Evolutionary conservation across 2,113 vertebrate species (phyloP), one percentile per base, ranked within the genome.

Genomic region (Dendropsophus ebraccatus): DNA sequence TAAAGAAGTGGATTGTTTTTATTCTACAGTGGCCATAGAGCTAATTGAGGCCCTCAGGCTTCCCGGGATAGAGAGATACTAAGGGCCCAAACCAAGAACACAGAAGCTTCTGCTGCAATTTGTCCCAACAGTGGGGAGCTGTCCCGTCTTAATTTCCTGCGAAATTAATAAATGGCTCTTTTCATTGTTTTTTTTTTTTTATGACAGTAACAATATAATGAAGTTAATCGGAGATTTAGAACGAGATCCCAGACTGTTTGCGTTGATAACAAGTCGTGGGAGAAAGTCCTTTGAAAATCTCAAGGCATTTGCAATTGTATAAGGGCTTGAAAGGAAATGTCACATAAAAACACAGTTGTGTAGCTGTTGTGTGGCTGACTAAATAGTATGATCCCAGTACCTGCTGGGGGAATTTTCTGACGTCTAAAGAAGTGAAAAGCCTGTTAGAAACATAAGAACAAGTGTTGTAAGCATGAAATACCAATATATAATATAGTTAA

Each of bases 1-100:
- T 91, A 95, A 94, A 90, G 87, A 17, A 88, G 88, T 89, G 91
- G 89, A 92, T 91, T 94, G 93, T 95, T 94, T 94, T 92, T 83
- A 1, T 85, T 89, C 90, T 88, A 92, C 89, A 91, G 91, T 88
- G 90, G 87, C 65, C 23, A 23, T 21, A 32, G 85, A 89, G 60
- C 91, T 93, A 90, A 95, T 93, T 89, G 95, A 91, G 91, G 90
- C 89, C 84, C 65, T 52, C 21, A 81, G 90, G 89, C 90, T 91
- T 87, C 58, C 56, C 54, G 76, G 9, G 17, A n/a, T n/a, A 86
- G 91, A 85, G 16, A 85, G 91, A 37, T 41, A 70, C 85, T 78
- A 56, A 49, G 19, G 87, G 88, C 74, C 89, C 83, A 2, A 9
- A 88, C 58, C 87, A 1, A 70, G 89, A 90, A 92, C 92, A 91